Base-by-base conservation (phyloP, 2,888 invertebrate species). In the Spisula solida region DNA sequence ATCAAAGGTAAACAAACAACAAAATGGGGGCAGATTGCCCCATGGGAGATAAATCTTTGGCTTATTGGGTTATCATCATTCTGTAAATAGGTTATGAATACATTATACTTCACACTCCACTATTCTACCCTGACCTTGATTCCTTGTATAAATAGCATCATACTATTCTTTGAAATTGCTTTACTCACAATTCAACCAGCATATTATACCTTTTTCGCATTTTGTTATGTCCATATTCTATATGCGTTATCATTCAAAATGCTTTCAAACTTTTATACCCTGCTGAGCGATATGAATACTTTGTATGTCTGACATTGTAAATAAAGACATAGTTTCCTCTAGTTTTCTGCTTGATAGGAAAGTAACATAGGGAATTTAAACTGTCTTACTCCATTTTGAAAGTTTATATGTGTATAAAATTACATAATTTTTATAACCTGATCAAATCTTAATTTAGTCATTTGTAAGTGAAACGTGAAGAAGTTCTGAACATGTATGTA, bases 261-360 rank as follows among this genome's bases (percentile, higher is more conserved):
- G 60, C 60, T 60, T 66, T 66, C 25, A 66, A 66, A 66, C 25
- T 66, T 25, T n/a, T 66, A 66, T 25, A 66, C 60, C 60, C 60
- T 66, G 6, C 60, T 66, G 60, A 66, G 60, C 60, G n/a, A 25
- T n/a, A 66, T 66, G 0, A 66, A 25, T n/a, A 25, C 25, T 66
- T 25, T 66, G 60, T 25, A 66, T 66, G n/a, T 66, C 60, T 66
- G 20, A n/a, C 25, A 66, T 66, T 66, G 25, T 66, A 66, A 66
- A 66, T 25, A 25, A n/a, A 66, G 60, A 66, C 25, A 25, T 66
- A 66, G 6, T 66, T 66, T 66, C 60, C 25, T 10, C 8, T 41
- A 41, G 60, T 66, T 25, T n/a, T 66, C 25, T 10, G 25, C 25
- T 66, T 25, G 60, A 66, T 66, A 66, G 25, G 25, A 66, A n/a